Evolutionary conservation across 2,888 invertebrate species (phyloP), one percentile per base, ranked within the genome.

Genomic region (Chymomyza procnemis): DNA sequence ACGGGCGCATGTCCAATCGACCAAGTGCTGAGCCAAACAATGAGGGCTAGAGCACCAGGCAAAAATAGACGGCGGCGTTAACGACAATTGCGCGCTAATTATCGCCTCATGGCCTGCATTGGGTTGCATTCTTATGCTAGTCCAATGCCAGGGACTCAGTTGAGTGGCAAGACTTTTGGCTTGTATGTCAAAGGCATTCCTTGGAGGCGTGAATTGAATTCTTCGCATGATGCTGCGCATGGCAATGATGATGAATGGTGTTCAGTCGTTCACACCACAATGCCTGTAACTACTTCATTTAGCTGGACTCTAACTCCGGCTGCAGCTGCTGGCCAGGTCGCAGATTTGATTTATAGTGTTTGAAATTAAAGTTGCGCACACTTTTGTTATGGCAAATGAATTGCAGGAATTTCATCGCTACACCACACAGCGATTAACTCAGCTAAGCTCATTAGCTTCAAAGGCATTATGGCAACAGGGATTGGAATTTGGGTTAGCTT

Each of bases 61-160:
- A 54, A 65, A 59, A 65, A 60, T 54, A 60, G 65, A 64, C 59
- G 48, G 34, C 56, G 71, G 74, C 69, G 74, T 74, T 69, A 70
- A 79, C 83, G 82, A 85, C 87, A 86, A 84, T 79, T 79, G 85
- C 64, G 78, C 86, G 82, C 86, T 86, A 84, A 86, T 84, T 84
- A 86, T 81, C 81, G 74, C 79, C 81, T 74, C 69, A 58, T 62
- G 76, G 66, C 63, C 54, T 30, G 67, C 65, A 70, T 55, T 59
- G 65, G 34, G 48, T 48, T 50, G 48, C 58, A 71, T 19, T 34
- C 54, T 50, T n/a, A 16, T 50, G 16, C 50, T 18, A 19, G 16
- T 18, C 18, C n/a, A n/a, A 4, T 8, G 8, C 19, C 22, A 19
- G 48, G 47, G 62, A 26, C 66, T 52, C 57, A 59, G 47, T 4